Evolutionary conservation across 2,888 invertebrate species (phyloP).

Genomic region (Chaitophorus viminalis): DNA sequence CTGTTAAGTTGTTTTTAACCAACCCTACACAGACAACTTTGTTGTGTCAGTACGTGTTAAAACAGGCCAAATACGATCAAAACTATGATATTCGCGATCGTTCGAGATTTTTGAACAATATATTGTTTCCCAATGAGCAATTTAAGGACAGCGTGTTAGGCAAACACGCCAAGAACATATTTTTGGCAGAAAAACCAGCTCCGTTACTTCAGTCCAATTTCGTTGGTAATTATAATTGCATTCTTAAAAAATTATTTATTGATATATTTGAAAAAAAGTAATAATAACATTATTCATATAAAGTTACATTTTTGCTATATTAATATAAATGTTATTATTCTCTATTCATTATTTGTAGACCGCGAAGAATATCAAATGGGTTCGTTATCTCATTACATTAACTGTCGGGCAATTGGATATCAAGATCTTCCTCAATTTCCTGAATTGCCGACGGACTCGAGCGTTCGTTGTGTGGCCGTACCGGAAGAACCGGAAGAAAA

Average conservation of each 20-base stretch:
- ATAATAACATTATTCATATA: too few species aligned
- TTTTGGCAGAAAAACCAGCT: conserved; percentile 92
- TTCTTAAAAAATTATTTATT: too few species aligned
- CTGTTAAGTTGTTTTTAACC: conserved; percentile 90
- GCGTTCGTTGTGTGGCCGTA: conserved; percentile 79
- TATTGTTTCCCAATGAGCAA: conserved; percentile 74
- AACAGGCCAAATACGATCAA: conserved; percentile 94
- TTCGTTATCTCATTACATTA: conserved; percentile 93
- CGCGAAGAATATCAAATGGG: conserved; percentile 91
- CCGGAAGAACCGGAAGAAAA: conserved; percentile 66
- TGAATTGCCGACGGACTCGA: conserved; percentile 77
- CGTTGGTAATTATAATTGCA: conserved; percentile 71
- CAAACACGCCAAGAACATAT: conserved; percentile 82
- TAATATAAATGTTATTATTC: not conserved
- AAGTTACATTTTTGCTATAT: not conserved
- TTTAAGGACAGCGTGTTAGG: conserved; percentile 72
- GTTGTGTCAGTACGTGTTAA: conserved; percentile 92
- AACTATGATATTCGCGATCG: conserved; percentile 98
- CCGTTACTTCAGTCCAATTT: conserved; percentile 88
- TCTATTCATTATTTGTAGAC: conserved; percentile 70
- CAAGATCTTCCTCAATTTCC: conserved; percentile 89
- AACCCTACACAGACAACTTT: conserved; percentile 86
- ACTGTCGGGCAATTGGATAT: conserved; percentile 86
- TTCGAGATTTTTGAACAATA: conserved; percentile 86
- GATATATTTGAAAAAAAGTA: too few species aligned